Evolutionary conservation across 2,797 vertebrate genomes (phyloP), one percentile per base, ranked within the genome.

Genomic region (Clarias laeviceps): DNA sequence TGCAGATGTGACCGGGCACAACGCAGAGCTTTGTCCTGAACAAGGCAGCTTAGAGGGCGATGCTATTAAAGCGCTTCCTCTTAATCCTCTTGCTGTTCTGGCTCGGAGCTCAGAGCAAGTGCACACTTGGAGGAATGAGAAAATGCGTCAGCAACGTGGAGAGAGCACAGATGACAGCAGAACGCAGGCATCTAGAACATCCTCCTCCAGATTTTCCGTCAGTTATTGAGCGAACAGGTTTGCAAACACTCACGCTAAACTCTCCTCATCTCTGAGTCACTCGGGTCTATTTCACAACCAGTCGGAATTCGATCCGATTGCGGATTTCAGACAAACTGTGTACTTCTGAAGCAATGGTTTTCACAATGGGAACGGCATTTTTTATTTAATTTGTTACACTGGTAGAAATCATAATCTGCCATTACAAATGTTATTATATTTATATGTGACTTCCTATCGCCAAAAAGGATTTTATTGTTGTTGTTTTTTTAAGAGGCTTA

Each of bases 71-170:
- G 54, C 5, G 79, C 70, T 45, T 70, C 45, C 40, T 62, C 57
- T 40, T 88, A 86, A 88, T 88, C 87, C 85, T 78, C 87, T 76
- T 56, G 73, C 82, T 50, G 27, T 73, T 82, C 70, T 32, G 74
- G 65, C 56, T 64, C 40, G 40, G 45, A 9, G 59, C 59, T 76
- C 61, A 1, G 61, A 76, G 40, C 74, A 50, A 65, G 82, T 76
- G 57, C 57, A 50, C 85, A 72, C 65, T 83, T 18, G 20, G 40
- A 20, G 70, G 80, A 59, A 20, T 12, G n/a, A 50, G 29, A 72
- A 54, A 69, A 27, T 59, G 76, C 76, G 14, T 80, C 82, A 82
- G 54, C 50, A 40, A 12, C 32, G 20, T 24, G 1, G 32, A 20
- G 61, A 27, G 8, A 4, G 29, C 24, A 84, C 17, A 45, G 27